These are phyloP conservation scores for Chrysolina oricalcia DNA, from an alignment of 2,888 invertebrate genomes.

Conservation along the genomic window DNA sequence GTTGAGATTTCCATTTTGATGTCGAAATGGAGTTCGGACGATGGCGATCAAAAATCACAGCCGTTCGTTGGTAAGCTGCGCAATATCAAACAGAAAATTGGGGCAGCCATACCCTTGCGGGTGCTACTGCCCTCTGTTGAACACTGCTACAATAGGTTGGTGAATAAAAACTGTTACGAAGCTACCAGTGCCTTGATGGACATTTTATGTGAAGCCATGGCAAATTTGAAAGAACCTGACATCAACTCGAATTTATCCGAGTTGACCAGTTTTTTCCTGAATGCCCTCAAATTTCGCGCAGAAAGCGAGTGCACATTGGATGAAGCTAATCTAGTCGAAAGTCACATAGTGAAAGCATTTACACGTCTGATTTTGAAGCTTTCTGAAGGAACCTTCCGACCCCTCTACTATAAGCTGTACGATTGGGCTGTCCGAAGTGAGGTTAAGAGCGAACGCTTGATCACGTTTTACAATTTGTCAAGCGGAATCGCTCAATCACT, in stretches of 20 bases:
- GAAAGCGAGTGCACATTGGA: conserved; percentile 70
- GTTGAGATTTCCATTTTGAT: conserved; percentile 77
- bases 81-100: conserved; percentile 80
- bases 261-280: conserved; percentile 83
- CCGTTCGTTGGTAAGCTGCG: conserved; percentile 76
- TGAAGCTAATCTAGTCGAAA: conserved; percentile 79
- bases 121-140: conserved; percentile 85
- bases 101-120: conserved; percentile 80
- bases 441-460: conserved; percentile 78
- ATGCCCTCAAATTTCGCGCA: conserved; percentile 80
- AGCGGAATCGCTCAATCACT: conserved; percentile 85
- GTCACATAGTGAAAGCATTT: conserved; percentile 84
- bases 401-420: conserved; percentile 89
- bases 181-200: conserved; percentile 84
- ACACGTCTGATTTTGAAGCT: conserved; percentile 88
- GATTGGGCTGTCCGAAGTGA: conserved; percentile 87
- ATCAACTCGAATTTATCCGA: conserved; percentile 77
- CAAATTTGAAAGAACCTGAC: conserved; percentile 78
- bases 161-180: conserved; percentile 76
- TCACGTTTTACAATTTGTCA: conserved; percentile 90
- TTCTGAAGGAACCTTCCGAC: conserved; percentile 91
- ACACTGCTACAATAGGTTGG: conserved; percentile 77
- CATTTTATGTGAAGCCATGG: conserved; percentile 83
- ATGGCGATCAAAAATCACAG: conserved; percentile 64
- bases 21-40: conserved; percentile 54